Percentiles rank a stretch among this genome's conserved stretches.
phyloP scores from a whole-genome alignment of 30 jellyfish, hydroid and myxozoan genomes.

The Aurelia coerulea region DNA sequence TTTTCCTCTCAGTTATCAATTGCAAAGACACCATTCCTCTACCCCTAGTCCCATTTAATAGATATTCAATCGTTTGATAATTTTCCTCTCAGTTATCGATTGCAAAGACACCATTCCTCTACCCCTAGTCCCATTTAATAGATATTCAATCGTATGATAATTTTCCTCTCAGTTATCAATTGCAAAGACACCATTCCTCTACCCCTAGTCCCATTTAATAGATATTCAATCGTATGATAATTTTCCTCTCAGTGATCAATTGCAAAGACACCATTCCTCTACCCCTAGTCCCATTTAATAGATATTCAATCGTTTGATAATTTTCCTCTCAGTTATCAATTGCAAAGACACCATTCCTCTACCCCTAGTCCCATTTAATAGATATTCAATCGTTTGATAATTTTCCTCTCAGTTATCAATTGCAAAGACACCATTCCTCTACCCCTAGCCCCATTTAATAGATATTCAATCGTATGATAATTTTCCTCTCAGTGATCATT shows the following conservation, averaged over 20 bases:
- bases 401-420: neutral
- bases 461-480: neutral
- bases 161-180: neutral
- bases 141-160: neutral
- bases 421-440: constrained; percentile 2
- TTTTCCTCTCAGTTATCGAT: constrained; percentile 51
- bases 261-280: neutral
- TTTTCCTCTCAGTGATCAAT: constrained; percentile 52
- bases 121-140: too few species aligned
- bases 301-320: neutral
- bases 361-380: too few species aligned
- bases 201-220: too few species aligned
- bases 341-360: neutral
- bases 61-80: neutral
- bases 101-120: neutral
- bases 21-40: neutral
- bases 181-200: constrained; percentile 2
- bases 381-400: neutral
- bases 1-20: constrained; percentile 52
- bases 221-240: neutral
- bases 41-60: too few species aligned
- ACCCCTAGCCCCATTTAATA: too few species aligned
- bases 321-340: constrained; percentile 52
- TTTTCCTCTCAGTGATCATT: constrained; percentile 52
- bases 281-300: too few species aligned